Evolutionary conservation across 2,797 vertebrate genomes (phyloP).

Genomic region (Leucoraja ocellata): DNA sequence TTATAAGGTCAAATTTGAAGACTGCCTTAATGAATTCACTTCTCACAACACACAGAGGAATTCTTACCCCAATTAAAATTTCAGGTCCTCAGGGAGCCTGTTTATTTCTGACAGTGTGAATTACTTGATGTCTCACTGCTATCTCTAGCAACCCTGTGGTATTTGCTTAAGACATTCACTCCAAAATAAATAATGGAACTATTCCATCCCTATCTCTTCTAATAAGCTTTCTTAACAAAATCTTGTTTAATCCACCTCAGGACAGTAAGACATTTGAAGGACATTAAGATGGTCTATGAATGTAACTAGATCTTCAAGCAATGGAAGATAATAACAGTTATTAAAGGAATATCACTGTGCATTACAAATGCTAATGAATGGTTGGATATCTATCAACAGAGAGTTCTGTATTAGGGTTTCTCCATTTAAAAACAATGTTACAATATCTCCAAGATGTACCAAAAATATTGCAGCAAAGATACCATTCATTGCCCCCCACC

Average conservation of each 20-base stretch:
- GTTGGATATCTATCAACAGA: not conserved
- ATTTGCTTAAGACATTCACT: not conserved
- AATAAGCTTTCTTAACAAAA: not conserved
- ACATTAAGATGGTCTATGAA: not conserved
- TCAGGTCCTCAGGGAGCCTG: not conserved
- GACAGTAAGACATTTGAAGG: not conserved
- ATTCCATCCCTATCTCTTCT: not conserved
- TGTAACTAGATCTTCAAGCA: not conserved
- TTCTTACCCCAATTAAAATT: not conserved
- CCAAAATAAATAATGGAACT: not conserved
- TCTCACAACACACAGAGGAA: not conserved
- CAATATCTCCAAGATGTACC: not conserved
- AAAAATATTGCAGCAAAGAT: not conserved
- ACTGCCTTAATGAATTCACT: no score
- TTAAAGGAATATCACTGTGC: not conserved
- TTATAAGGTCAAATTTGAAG: not conserved
- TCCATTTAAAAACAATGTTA: not conserved
- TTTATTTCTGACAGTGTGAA: not conserved
- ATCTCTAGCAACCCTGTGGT: not conserved
- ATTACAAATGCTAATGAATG: not conserved
- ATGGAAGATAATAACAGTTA: not conserved
- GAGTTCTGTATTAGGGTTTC: not conserved
- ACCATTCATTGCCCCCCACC: not conserved
- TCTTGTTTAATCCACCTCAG: not conserved
- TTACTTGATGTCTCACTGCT: not conserved